phyloP scores from a whole-genome alignment of 2,888 invertebrate genomes.

The Smittia sp. region DNA sequence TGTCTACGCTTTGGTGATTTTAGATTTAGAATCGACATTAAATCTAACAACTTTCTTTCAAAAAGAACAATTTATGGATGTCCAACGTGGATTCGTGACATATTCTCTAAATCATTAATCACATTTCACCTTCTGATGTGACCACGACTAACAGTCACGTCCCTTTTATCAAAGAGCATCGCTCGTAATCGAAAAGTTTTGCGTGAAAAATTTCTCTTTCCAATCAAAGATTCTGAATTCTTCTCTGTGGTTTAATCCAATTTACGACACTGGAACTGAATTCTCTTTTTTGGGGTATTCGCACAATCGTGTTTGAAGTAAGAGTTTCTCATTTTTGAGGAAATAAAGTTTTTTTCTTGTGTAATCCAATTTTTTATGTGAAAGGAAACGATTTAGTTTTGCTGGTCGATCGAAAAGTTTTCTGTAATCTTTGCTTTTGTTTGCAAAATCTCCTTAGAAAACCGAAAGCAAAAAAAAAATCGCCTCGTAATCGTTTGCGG shows the following conservation, averaged over 20 bases:
- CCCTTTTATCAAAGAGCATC: not conserved
- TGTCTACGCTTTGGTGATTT: slow-evolving; percentile 24
- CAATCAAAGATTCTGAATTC: not conserved
- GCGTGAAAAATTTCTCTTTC: slow-evolving; percentile 2
- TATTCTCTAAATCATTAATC: slow-evolving; percentile 31
- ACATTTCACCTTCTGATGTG: slow-evolving; percentile 32
- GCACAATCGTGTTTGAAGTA: not conserved
- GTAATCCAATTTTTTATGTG: slow-evolving; percentile 27
- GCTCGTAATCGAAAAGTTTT: slow-evolving; percentile 14
- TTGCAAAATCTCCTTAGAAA: not conserved
- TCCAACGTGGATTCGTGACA: slow-evolving; percentile 16
- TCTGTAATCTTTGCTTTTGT: slow-evolving; percentile 2
- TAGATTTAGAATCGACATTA: not conserved
- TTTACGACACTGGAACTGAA: slow-evolving; percentile 1
- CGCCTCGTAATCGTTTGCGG: slow-evolving; percentile 9
- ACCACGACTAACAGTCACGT: slow-evolving; percentile 29
- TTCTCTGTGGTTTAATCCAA: slow-evolving; percentile 21
- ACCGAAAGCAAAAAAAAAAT: not conserved
- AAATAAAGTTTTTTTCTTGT: slow-evolving; percentile 13
- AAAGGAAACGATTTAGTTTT: slow-evolving; percentile 6
- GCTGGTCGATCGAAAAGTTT: not conserved
- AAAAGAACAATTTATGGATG: too few species aligned
- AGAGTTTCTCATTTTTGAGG: slow-evolving; percentile 20
- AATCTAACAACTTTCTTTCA: too few species aligned
- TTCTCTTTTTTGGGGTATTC: not conserved